Base-by-base conservation (phyloP, 2,113 vertebrate genomes). In the Eclectus roratus region DNA sequence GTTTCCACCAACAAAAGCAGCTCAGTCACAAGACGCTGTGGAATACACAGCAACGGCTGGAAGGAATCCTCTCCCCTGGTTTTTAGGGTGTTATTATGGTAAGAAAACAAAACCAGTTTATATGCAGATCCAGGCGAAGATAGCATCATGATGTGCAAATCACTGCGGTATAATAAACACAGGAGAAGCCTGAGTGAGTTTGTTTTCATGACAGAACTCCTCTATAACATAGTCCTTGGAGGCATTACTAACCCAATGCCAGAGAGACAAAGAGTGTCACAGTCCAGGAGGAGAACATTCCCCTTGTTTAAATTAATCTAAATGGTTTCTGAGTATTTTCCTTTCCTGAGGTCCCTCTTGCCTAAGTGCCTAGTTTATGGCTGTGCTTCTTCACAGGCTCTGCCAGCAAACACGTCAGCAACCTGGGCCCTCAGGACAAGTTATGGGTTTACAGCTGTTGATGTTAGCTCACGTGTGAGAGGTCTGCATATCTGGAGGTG, bases 111-210 rank as follows among this genome's bases (percentile, higher is more conserved):
- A 80, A 13, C 3, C 10, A 50, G 12, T 52, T 77, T 43, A 27
- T 43, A 5, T 29, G 39, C 12, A 24, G 44, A 39, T 77, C 31
- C 0, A 7, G 28, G 13, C 0, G 0, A 70, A 70, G 63, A 19
- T 58, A 58, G 23, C 55, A 58, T 35, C 44, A 13, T 14, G 31
- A 52, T 61, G 41, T 15, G 44, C 47, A 69, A 78, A 52, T 71
- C 21, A 1, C n/a, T 52, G n/a, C 1, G 1, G 41, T 33, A 6
- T 64, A 47, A 68, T 66, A 73, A 91, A 53, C 23, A 21, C 2
- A 11, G 31, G 17, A 21, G 41, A 63, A 70, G 56, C 39, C 21
- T 60, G 43, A 47, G 17, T 0, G 5, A 58, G 39, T 43, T 20
- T 29, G 12, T 71, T 85, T 76, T 70, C 56, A 39, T 1, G 1